Evolutionary conservation across 1,140 invertebrate species (phyloP).

Genomic region (Megalonaias nervosa): DNA sequence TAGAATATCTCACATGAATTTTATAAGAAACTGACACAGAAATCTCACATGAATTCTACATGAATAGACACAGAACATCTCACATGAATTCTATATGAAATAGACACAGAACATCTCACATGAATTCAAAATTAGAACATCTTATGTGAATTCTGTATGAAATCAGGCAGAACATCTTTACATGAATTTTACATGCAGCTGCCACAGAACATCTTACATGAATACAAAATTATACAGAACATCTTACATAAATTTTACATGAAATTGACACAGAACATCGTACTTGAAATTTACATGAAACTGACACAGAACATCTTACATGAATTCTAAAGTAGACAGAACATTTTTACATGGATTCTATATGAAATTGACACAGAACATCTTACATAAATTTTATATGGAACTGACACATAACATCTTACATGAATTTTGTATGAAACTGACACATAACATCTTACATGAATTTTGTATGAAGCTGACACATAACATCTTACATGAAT

Average conservation of each 20-base stretch:
- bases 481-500: slow-evolving; percentile 63
- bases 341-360: neutral
- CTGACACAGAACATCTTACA: neutral
- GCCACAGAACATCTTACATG: slow-evolving; percentile 19
- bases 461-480: too few relatives aligned
- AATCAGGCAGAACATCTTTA: slow-evolving; percentile 52
- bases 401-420: too few relatives aligned
- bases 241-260: too few relatives aligned
- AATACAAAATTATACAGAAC: too few relatives aligned
- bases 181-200: slow-evolving; percentile 52
- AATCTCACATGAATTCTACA: neutral
- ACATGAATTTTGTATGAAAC: neutral
- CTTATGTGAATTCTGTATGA: too few relatives aligned
- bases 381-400: too few relatives aligned
- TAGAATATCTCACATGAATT: slow-evolving; percentile 1
- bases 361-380: too few relatives aligned
- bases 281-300: slow-evolving; percentile 4
- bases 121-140: too few relatives aligned
- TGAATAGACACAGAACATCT: slow-evolving; percentile 21
- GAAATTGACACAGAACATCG: too few relatives aligned
- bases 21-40: slow-evolving; percentile 1
- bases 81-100: slow-evolving; percentile 3
- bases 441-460: too few relatives aligned
- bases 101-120: neutral
- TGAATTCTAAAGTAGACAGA: too few relatives aligned